These are phyloP conservation scores for Phrynocephalus forsythii DNA, from an alignment of 2,797 vertebrate species.

Conservation along the genomic window DNA sequence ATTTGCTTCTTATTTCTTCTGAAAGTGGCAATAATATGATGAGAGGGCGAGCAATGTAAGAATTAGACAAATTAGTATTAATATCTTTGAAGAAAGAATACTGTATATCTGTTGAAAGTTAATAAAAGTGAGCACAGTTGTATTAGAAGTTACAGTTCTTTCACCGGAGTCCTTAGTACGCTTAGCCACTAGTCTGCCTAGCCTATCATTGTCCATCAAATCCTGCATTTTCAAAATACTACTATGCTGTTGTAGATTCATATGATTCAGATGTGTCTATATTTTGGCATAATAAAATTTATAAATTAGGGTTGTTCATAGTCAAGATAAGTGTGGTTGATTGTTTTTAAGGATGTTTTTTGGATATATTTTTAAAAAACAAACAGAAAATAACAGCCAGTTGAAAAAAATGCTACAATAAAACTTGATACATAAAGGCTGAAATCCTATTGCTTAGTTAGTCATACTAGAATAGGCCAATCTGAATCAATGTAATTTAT, in stretches of 20 bases:
- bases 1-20: slow-evolving; percentile 38
- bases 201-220: slow-evolving; percentile 55
- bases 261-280: slow-evolving; percentile 46
- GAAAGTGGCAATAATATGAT: slow-evolving; percentile 43
- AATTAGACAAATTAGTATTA: slow-evolving; percentile 46
- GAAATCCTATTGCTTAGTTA: no score
- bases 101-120: slow-evolving; percentile 24
- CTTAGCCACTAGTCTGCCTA: slow-evolving; percentile 23
- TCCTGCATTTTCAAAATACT: slow-evolving; percentile 58
- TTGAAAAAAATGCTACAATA: no score
- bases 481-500: no score
- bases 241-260: neutral
- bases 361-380: no score
- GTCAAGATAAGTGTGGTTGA: slow-evolving; percentile 46
- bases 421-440: no score
- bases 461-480: no score
- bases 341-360: neutral
- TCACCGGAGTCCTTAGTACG: slow-evolving; percentile 41
- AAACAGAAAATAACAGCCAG: no score
- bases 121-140: slow-evolving; percentile 46
- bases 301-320: slow-evolving; percentile 56
- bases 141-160: slow-evolving; percentile 40
- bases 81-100: slow-evolving; percentile 14
- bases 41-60: slow-evolving; percentile 29
- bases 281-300: slow-evolving; percentile 37